Evolutionary conservation across 1,140 invertebrate species (phyloP).

Genomic region (Melanaphis sacchari): DNA sequence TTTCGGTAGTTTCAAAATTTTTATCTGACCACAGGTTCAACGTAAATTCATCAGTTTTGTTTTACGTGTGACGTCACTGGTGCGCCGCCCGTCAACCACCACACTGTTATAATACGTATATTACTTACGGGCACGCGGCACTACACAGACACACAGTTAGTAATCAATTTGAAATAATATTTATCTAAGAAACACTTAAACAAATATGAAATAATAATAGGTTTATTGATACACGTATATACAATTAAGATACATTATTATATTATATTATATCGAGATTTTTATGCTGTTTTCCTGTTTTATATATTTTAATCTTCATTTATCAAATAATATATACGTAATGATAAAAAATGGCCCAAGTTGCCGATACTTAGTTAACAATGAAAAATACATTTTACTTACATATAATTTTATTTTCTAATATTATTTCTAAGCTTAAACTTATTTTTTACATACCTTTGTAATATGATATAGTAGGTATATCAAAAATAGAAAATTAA

Average conservation of each 20-base stretch:
- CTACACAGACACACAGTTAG: neutral
- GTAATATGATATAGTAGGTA: too few relatives aligned
- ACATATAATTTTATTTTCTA: neutral
- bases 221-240: neutral
- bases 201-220: neutral
- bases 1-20: neutral
- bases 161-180: neutral
- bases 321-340: neutral
- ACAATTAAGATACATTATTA: neutral
- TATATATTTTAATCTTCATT: conserved; percentile 17
- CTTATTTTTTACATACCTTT: conserved; percentile 31
- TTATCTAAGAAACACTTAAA: neutral
- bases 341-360: too few relatives aligned
- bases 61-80: neutral
- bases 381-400: conserved; percentile 1
- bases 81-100: neutral
- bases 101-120: neutral
- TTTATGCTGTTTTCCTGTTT: neutral
- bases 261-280: conserved; percentile 22
- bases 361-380: too few relatives aligned
- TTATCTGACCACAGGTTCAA: neutral
- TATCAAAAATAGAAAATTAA: conserved; percentile 10
- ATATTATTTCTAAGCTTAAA: neutral
- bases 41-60: neutral
- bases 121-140: neutral